phyloP scores from a whole-genome alignment of 2,888 invertebrate species.

The Gerris lacustris region DNA sequence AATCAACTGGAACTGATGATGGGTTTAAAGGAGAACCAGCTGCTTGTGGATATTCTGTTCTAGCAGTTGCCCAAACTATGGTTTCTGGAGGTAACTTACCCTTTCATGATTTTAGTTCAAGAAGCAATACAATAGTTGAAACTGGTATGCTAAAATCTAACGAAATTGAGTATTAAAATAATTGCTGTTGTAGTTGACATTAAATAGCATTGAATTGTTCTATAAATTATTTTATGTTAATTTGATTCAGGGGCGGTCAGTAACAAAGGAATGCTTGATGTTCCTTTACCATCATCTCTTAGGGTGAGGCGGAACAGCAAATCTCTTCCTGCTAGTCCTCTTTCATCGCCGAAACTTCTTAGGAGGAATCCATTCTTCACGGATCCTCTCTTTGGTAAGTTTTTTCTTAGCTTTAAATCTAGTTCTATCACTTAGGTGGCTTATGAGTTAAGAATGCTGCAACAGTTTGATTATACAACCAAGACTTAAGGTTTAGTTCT shows the following conservation, averaged over 20 bases:
- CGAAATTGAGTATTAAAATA: no score
- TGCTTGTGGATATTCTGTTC: slow-evolving; percentile 53
- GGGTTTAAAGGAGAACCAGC: slow-evolving; percentile 55
- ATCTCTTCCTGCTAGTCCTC: slow-evolving; percentile 57
- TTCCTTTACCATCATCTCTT: neutral
- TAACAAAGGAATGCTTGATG: neutral
- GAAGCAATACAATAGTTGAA: no score
- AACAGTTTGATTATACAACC: no score
- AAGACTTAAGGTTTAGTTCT: no score
- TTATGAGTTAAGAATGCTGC: no score
- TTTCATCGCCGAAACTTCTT: slow-evolving; percentile 47
- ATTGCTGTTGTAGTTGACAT: no score
- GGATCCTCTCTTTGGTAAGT: slow-evolving; percentile 27
- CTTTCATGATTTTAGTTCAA: neutral
- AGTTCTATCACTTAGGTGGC: no score
- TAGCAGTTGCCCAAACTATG: slow-evolving; percentile 48
- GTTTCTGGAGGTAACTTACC: slow-evolving; percentile 38
- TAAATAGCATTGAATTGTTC: no score
- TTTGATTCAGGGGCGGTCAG: neutral
- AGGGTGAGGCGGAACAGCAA: slow-evolving; percentile 49
- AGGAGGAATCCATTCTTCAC: slow-evolving; percentile 52
- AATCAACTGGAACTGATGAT: slow-evolving; percentile 55
- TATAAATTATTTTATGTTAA: no score
- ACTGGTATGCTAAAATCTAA: no score
- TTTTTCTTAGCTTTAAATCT: neutral